phyloP scores from a whole-genome alignment of 2,797 vertebrate species.

The Delichon dasypus region DNA sequence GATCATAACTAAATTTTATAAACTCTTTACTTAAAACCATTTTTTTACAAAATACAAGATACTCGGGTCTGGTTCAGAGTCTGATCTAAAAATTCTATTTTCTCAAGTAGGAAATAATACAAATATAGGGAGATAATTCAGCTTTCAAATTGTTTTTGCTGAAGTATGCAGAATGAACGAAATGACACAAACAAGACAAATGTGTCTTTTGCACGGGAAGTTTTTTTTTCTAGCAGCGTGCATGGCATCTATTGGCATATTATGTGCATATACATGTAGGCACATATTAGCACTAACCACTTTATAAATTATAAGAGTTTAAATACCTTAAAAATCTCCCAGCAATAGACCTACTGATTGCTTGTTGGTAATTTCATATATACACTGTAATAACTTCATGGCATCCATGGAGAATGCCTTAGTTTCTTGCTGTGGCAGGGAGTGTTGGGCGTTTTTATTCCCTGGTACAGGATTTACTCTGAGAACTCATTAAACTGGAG shows the following conservation, averaged over 20 bases:
- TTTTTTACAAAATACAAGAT: background rate
- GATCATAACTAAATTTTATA: background rate
- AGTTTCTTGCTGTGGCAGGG: background rate
- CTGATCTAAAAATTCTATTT: background rate
- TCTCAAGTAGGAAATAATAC: background rate
- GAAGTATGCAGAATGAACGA: background rate
- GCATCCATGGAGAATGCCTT: background rate
- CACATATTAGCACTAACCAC: background rate
- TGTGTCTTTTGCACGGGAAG: background rate
- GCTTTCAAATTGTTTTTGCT: background rate
- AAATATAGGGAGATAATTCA: background rate
- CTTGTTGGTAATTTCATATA: background rate
- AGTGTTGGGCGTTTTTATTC: fast-evolving
- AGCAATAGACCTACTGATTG: background rate
- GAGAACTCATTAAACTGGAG: background rate
- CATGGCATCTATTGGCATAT: background rate
- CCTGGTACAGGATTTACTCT: background rate
- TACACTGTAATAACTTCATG: background rate
- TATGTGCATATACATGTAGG: background rate
- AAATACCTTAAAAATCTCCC: background rate
- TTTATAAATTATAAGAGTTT: background rate
- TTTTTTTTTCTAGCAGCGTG: background rate
- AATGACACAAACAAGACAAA: background rate
- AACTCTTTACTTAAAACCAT: background rate
- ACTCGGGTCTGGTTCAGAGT: background rate